Conservation (phyloP, 2,888 invertebrate species). For the Amphipyra tragopoginis region DNA sequence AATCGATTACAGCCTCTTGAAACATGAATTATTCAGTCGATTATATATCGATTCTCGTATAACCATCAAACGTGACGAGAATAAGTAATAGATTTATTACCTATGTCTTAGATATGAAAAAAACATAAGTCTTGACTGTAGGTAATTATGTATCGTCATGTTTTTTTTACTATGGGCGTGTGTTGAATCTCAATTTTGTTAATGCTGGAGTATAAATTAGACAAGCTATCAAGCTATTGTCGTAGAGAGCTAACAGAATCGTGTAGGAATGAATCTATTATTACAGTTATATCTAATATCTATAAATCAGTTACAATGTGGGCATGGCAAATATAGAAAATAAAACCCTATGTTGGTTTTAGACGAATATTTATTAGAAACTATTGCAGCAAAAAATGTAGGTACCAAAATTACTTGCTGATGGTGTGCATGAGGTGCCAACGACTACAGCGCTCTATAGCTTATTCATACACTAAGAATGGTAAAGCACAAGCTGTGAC, state of each 20-base stretch:
- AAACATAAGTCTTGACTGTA: slow-evolving; percentile 9
- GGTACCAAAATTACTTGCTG: neutral
- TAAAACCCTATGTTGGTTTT: too few relatives aligned
- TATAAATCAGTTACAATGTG: too few relatives aligned
- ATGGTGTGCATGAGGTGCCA: neutral
- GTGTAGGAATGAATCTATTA: too few relatives aligned
- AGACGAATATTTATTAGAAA: too few relatives aligned
- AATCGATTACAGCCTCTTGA: slow-evolving; percentile 33
- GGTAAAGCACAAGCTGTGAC: neutral
- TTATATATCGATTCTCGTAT: slow-evolving; percentile 60
- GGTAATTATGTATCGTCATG: slow-evolving; percentile 40
- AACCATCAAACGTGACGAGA: slow-evolving; percentile 39
- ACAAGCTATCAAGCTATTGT: neutral
- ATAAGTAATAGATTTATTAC: slow-evolving; percentile 34
- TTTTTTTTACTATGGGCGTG: slow-evolving; percentile 13
- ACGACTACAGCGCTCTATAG: neutral
- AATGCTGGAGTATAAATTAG: slow-evolving; percentile 10
- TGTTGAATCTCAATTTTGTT: slow-evolving; percentile 15
- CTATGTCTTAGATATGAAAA: slow-evolving; percentile 29
- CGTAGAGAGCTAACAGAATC: too few relatives aligned
- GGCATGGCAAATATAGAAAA: too few relatives aligned
- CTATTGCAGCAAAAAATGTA: too few relatives aligned
- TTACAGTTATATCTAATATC: too few relatives aligned
- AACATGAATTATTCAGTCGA: slow-evolving; percentile 58
- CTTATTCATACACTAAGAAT: neutral